Evolutionary conservation across 2,113 vertebrate genomes (phyloP), one percentile per base, ranked within the genome.

Genomic region (Miniopterus natalensis): DNA sequence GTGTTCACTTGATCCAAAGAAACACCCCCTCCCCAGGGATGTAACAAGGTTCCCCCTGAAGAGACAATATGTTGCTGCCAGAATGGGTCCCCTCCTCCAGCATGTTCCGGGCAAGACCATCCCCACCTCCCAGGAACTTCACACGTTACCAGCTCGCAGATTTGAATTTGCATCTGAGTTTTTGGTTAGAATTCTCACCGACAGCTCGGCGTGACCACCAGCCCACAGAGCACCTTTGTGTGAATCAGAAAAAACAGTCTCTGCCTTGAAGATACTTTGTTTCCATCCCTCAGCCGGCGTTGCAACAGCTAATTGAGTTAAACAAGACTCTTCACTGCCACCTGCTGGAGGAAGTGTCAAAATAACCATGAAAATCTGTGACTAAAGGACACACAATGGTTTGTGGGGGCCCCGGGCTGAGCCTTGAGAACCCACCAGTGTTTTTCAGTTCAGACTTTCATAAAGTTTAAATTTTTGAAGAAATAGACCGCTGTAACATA

Each of bases 401-500:
- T 61, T 53, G 2, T 47, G 17, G 42, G 59, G 12, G 17, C 1
- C 12, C 51, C 71, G 29, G 36, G 17, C 1, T 63, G 27, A 65
- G 15, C 14, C 20, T 18, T 42, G 79, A 92, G 40, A 70, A n/a
- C 27, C 27, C 47, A 68, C 17, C 47, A 0, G 0, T 27, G 71
- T 83, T 29, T 83, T 95, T 25, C 6, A 49, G 42, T 84, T 73
- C 63, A 68, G 15, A 31, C 61, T 80, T 93, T 84, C 95, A 87
- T 65, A 31, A n/a, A 84, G 36, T 65, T 79, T 55, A 49, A 51
- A 29, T 13, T 70, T 55, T 18, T 13, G 13, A 77, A 65, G 27
- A 94, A 84, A 14, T 2, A 31, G 49, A 65, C 3, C 5, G 61
- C 1, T 13, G 1, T 84, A 51, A 84, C 36, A 10, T 57, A 75